Base-by-base conservation (phyloP, 2,113 vertebrate genomes). In the Myxocyprinus asiaticus region DNA sequence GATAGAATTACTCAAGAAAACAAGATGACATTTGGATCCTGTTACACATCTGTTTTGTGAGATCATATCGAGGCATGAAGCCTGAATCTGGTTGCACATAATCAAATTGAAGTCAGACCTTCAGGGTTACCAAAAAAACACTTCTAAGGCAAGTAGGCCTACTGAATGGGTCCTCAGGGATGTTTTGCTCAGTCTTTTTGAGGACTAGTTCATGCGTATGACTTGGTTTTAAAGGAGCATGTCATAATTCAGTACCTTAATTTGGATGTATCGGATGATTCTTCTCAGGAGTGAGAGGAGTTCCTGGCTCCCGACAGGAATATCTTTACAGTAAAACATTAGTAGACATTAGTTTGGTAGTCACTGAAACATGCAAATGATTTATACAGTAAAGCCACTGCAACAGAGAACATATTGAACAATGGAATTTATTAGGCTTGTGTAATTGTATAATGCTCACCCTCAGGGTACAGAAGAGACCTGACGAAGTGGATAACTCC, bases 401-500 rank as follows among this genome's bases (percentile, higher is more conserved):
- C 22, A 33, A 33, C 22, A 33, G 22, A 33, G 22, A 3, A 33
- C 22, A 33, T 33, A 1, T 58, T 15, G n/a, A 58, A n/a, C 55
- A 15, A n/a, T 15, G 78, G 61, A 59, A 85, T 82, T 47, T 67
- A 64, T 71, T 67, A 47, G 62, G 61, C 33, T 51, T 45, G 7
- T 15, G 5, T 2, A 68, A 65, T 50, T 9, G n/a, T 63, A 4
- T 5, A 8, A 67, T 22, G 58, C 66, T 8, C 71, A 98, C 98
- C 97, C 91, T 87, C 93, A 69, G 98, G 96, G 80, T 96, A 98
- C 6, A 99, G 90, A n/a, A 98, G 91, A 63, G 93, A 94, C 82
- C 97, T 91, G 12, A 97, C 82, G 5, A 94, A 90, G 67, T 98
- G 97, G 88, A 99, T 86, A 0, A 97, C 98, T 79, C 98, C 98